Evolutionary conservation across 2,888 invertebrate species (phyloP), one percentile per base, ranked within the genome.

Genomic region (Nephrotoma guestfalica): DNA sequence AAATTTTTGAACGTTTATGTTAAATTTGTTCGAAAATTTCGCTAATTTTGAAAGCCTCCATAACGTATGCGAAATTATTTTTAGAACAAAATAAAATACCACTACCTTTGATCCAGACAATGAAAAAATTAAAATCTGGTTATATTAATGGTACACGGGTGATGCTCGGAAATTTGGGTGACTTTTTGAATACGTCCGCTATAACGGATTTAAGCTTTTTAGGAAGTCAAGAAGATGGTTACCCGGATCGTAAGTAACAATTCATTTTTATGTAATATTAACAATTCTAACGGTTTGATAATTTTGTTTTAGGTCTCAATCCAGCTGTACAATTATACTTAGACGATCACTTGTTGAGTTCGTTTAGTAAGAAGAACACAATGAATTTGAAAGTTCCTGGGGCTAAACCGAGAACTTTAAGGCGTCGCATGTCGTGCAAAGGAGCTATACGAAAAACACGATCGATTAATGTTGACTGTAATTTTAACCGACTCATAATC

Each of bases 131-230:
- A 4, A 98, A 98, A 91, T 98, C 98, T 87, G 99, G 99, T 9
- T 99, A 99, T 90, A 98, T 99, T 86, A 98, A 98, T 90, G 99
- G 99, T n/a, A 99, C 99, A 0, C 94, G 99, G 89, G 99, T 99
- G 0, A 97, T 98, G 87, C 92, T 99, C 87, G 99, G 99, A n/a
- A 96, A 96, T 90, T 92, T 99, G 43, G 96, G 96, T 88, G 99
- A 99, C 88, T 99, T 99, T 91, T 92, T 99, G 87, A 98, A 96
- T 89, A 99, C 99, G 0, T 99, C 99, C 2, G 99, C 99, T 88
- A 97, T 99, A 85, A 98, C 98, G 0, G 98, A 99, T 92, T 93
- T 99, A 88, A 98, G 98, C 91, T 99, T 99, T 90, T 92, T 99
- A 88, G 97, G 97, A 40, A 97, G 97, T 90, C 96, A 97, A 88